Base-by-base conservation (phyloP, 2,797 vertebrate genomes). In the Cossypha niveicapilla region DNA sequence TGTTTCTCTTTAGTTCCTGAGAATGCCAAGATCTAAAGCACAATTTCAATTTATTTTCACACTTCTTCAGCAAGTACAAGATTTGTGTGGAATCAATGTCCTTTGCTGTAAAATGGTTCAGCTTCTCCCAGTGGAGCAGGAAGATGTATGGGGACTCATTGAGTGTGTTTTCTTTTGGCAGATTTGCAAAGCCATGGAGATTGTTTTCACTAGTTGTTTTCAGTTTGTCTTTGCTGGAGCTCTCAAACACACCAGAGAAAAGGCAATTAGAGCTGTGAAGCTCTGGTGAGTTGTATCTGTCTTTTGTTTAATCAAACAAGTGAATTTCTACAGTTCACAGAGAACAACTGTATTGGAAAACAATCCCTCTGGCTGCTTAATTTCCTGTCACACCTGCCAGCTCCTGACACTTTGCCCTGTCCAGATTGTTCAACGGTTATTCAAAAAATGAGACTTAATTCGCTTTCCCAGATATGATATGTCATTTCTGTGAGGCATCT, bases 241-340 rank as follows among this genome's bases (percentile, higher is more conserved):
- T 77, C 63, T 91, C 35, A 87, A 76, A 92, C 48, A 37, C n/a
- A 74, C 18, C 35, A 80, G 53, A 85, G 39, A 37, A 87, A 90
- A 87, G 23, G 35, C 80, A 82, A 89, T 96, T 85, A 86, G 30
- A 82, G 44, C 30, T 79, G 68, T 37, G 74, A 87, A 84, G 50
- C 32, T 81, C 84, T 90, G 57, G 42, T 90, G 71, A 90, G 68
- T 44, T 93, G 17, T 82, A 80, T 76, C 50, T 87, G 45, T 47
- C 53, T 90, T 94, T 93, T 86, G 57, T 85, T 90, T 87, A 92
- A 86, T 44, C 76, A 91, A 94, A 88, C 37, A 62, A 88, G 60
- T 58, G 53, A 81, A 88, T 91, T 92, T 93, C 74, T 83, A 74
- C 45, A 48, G 61, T 72, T 95, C 0, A 0, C 32, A 77, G 44